A percentile compares a stretch with the other conserved stretches of the same genome.
Conservation (phyloP, 92 coral and sea anemone species). For the Paramuricea clavata region DNA sequence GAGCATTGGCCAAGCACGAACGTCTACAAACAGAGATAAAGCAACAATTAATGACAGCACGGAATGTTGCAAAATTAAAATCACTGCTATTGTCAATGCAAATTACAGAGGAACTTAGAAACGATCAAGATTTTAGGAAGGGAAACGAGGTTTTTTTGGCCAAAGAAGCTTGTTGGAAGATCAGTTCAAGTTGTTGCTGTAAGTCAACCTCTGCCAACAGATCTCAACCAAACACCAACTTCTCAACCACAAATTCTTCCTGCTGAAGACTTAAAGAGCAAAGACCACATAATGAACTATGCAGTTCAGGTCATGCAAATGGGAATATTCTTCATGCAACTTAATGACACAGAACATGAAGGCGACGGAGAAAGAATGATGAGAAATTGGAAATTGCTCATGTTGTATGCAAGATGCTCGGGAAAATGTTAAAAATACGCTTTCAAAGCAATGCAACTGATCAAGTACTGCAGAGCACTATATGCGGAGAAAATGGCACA, state of each 20-base stretch:
- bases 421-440: conserved; percentile 58
- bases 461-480: conserved; percentile 41
- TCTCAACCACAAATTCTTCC: neutral
- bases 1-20: neutral
- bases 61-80: neutral
- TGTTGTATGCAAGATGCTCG: conserved; percentile 65
- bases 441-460: conserved; percentile 70
- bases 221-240: neutral
- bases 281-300: conserved; percentile 60
- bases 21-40: neutral
- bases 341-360: conserved; percentile 65
- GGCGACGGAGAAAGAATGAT: conserved; percentile 69
- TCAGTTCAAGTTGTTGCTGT: neutral
- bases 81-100: neutral
- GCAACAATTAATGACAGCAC: neutral
- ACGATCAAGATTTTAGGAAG: neutral
- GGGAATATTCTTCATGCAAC: conserved; percentile 65
- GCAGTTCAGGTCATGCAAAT: conserved; percentile 55
- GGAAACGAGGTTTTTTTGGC: neutral
- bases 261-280: too few species aligned
- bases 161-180: neutral
- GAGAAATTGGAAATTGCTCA: conserved; percentile 56
- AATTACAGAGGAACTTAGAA: neutral
- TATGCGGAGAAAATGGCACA: conserved; percentile 32
- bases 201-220: neutral